These are phyloP conservation scores for Magallana gigas DNA, from an alignment of 1,140 invertebrate genomes.

Conservation along the genomic window DNA sequence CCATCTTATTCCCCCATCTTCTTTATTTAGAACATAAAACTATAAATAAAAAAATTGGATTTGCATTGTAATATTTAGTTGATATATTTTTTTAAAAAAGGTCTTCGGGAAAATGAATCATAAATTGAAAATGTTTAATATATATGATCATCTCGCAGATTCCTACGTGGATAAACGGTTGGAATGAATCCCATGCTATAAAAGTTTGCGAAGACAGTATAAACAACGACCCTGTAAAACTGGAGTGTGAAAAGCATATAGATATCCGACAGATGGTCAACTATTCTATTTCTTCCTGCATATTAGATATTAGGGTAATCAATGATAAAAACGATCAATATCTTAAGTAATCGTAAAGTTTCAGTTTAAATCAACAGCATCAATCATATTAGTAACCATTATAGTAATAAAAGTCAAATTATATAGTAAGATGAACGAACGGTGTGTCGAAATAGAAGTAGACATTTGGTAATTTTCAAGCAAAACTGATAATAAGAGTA, in stretches of 20 bases:
- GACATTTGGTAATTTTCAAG: too few relatives aligned
- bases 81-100: too few relatives aligned
- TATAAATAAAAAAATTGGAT: too few relatives aligned
- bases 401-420: too few relatives aligned
- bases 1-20: too few relatives aligned
- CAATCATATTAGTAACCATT: too few relatives aligned
- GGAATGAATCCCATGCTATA: background rate
- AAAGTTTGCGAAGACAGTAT: background rate
- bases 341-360: background rate
- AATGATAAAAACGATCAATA: background rate
- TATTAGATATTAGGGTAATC: slow-evolving; percentile 4
- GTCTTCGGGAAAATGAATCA: background rate
- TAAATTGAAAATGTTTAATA: background rate
- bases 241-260: background rate
- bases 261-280: background rate
- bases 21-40: background rate
- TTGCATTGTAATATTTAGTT: background rate
- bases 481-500: too few relatives aligned
- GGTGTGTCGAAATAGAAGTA: too few relatives aligned
- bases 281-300: background rate
- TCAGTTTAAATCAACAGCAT: too few relatives aligned
- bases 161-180: background rate
- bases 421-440: too few relatives aligned
- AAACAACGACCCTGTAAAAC: background rate
- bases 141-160: background rate